Evolutionary conservation across 2,113 vertebrate genomes (phyloP).

Genomic region (Mionectes macconnelli): DNA sequence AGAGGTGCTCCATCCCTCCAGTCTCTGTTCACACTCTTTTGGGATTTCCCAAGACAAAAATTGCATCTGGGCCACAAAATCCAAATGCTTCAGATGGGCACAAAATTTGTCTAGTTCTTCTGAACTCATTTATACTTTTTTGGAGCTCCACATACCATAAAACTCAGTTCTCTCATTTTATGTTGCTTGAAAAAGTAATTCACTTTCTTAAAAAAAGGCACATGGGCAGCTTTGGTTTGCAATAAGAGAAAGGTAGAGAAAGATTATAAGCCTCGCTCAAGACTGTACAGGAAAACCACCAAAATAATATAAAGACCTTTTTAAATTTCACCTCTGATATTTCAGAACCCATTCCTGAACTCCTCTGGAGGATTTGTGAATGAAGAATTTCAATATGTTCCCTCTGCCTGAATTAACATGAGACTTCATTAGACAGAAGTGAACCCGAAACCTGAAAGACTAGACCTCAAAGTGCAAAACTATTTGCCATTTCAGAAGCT

Average conservation of each 20-base stretch:
- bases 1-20: neutral
- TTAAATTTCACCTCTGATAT: neutral
- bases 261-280: neutral
- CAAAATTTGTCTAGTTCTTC: neutral
- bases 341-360: neutral
- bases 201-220: neutral
- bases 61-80: neutral
- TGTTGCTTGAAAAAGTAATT: neutral
- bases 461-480: neutral
- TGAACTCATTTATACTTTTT: neutral
- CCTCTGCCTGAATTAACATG: neutral
- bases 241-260: neutral
- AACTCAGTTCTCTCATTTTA: neutral
- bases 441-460: neutral
- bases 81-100: fast-evolving
- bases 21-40: fast-evolving
- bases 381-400: neutral
- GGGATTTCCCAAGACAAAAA: neutral
- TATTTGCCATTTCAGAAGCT: neutral
- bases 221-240: neutral
- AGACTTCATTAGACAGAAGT: conserved; percentile 5
- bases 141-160: neutral
- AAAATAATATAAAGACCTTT: neutral
- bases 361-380: neutral
- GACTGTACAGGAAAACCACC: neutral